These are phyloP conservation scores for Aurelia aurita complex sp. Pacific DNA, from an alignment of 30 jellyfish, hydroid and myxozoan genomes.

Conservation along the genomic window DNA sequence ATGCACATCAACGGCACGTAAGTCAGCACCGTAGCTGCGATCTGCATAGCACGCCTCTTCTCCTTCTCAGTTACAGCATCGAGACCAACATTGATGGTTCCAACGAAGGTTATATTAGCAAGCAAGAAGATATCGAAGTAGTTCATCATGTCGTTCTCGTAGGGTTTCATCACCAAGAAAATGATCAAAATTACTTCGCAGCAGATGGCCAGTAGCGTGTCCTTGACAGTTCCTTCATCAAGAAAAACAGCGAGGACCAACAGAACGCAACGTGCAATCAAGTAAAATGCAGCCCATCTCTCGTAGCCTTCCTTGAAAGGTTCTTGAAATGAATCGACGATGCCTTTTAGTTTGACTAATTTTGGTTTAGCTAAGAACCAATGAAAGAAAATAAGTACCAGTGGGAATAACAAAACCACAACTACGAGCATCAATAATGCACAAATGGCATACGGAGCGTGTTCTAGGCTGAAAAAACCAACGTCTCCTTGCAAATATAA, in stretches of 20 bases:
- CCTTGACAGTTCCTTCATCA: constrained; percentile 50
- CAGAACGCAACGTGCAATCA: constrained; percentile 53
- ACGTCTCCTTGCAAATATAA: constrained; percentile 66
- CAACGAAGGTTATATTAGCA: constrained; percentile 47
- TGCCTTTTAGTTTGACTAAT: constrained; percentile 32
- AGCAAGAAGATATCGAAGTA: constrained; percentile 73
- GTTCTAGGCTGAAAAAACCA: constrained; percentile 38
- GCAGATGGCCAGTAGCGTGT: constrained; percentile 57
- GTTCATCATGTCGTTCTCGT: constrained; percentile 53
- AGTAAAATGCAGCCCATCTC: constrained; percentile 71
- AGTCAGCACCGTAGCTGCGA: constrained; percentile 18
- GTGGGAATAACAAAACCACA: constrained; percentile 59
- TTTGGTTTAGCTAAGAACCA: not conserved
- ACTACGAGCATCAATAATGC: constrained; percentile 43
- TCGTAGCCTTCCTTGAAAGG: constrained; percentile 63
- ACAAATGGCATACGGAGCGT: constrained; percentile 33
- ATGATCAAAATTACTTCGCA: constrained; percentile 47
- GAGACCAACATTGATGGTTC: constrained; percentile 53
- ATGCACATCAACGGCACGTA: constrained; percentile 45
- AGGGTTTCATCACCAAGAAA: constrained; percentile 67
- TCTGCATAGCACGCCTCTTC: constrained; percentile 41
- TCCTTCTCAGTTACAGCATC: constrained; percentile 36
- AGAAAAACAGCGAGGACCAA: constrained; percentile 42
- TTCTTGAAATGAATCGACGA: constrained; percentile 57
- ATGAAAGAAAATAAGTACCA: constrained; percentile 61